These are phyloP conservation scores for Beroe ovata DNA, from an alignment of 37 sponge, comb jelly and placozoan species.

Conservation along the genomic window DNA sequence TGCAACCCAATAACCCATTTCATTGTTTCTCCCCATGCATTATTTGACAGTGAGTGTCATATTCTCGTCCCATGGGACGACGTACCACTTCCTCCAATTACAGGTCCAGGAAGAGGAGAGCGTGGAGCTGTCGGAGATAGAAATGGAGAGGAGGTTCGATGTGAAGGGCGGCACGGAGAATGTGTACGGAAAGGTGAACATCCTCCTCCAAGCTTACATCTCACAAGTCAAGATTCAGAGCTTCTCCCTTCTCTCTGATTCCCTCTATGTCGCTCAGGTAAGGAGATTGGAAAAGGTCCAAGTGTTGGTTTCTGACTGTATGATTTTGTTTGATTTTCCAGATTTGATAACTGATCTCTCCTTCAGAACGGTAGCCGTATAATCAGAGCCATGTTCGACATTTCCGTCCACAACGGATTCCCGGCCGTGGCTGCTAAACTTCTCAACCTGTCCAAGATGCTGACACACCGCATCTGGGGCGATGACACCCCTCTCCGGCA, in stretches of 20 bases:
- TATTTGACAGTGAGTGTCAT: no score
- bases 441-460: slow-evolving; percentile 78
- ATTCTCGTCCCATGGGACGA: no score
- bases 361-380: slow-evolving; percentile 88
- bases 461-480: slow-evolving; percentile 85
- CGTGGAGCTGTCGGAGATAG: slow-evolving; percentile 72
- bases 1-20: no score
- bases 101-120: slow-evolving; percentile 94
- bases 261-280: slow-evolving; percentile 88
- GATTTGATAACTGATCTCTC: slow-evolving; percentile 69
- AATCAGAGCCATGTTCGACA: slow-evolving; percentile 90
- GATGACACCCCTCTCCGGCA: slow-evolving; percentile 90
- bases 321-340: no score
- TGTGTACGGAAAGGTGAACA: slow-evolving; percentile 91
- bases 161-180: slow-evolving; percentile 87
- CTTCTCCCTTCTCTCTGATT: slow-evolving; percentile 95
- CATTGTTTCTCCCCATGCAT: no score
- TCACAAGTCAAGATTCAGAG: slow-evolving; percentile 76
- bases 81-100: no score
- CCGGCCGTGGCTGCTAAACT: slow-evolving; percentile 74
- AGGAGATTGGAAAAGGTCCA: no score
- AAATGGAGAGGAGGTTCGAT: slow-evolving; percentile 64
- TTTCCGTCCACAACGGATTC: slow-evolving; percentile 78
- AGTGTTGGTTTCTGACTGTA: no score
- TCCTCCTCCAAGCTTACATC: slow-evolving; percentile 86